These are phyloP conservation scores for Crotalus helleri DNA, from an alignment of 2,113 vertebrate genomes.

Conservation along the genomic window DNA sequence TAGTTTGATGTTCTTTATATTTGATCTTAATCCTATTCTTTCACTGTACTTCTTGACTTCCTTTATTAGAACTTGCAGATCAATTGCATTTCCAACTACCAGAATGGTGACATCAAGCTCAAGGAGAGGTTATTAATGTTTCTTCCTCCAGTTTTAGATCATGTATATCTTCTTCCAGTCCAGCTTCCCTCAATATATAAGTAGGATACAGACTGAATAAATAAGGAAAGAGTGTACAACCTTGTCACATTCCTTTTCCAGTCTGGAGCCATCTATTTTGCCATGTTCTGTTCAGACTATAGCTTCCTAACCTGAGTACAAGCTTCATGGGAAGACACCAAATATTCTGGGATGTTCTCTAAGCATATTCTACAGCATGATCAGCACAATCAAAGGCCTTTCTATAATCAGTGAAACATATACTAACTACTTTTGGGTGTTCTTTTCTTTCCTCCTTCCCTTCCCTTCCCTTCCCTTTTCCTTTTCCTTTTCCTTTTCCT, in stretches of 20 bases:
- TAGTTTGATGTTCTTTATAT: not conserved
- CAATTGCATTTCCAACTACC: not conserved
- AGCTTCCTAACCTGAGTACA: not conserved
- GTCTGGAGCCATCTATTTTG: not conserved
- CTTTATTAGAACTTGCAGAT: not conserved
- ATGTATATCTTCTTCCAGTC: not conserved
- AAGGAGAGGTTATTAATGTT: not conserved
- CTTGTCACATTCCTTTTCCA: not conserved
- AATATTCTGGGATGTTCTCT: not conserved
- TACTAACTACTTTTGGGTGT: not conserved
- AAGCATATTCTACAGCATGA: not conserved
- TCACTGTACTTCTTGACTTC: not conserved
- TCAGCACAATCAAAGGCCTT: not conserved
- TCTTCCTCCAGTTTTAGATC: not conserved
- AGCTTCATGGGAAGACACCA: not conserved
- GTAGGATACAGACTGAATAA: not conserved
- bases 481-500: not conserved
- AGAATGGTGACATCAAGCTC: not conserved
- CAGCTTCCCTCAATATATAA: not conserved
- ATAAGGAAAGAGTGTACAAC: not conserved
- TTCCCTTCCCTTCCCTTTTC: not conserved
- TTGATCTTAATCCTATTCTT: not conserved
- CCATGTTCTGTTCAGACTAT: not conserved
- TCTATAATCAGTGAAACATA: not conserved
- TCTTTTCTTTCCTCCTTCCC: not conserved